phyloP scores from a whole-genome alignment of 2,888 invertebrate species.

The Drosophila lacicola region DNA sequence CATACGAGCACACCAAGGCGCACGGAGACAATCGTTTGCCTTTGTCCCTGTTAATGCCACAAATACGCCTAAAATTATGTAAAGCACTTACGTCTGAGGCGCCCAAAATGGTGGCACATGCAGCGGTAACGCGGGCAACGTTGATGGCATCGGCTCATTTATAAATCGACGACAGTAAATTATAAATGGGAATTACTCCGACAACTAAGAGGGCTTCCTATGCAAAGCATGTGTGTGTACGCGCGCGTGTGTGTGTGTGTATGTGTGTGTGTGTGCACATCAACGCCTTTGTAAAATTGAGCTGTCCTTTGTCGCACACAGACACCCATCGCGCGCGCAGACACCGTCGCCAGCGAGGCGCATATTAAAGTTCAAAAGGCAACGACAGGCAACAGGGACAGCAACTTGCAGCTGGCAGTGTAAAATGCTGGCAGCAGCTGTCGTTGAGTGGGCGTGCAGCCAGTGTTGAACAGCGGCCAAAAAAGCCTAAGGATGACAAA shows the following conservation, averaged over 20 bases:
- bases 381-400: conserved; percentile 27
- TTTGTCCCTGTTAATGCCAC: conserved; percentile 52
- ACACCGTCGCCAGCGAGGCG: not conserved
- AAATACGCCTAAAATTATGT: conserved; percentile 73
- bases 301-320: conserved; percentile 18
- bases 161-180: conserved; percentile 77
- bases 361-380: conserved; percentile 47
- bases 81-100: conserved; percentile 51
- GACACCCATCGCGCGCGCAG: not conserved
- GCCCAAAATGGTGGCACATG: conserved; percentile 13
- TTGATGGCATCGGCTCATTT: conserved; percentile 65
- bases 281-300: conserved; percentile 57
- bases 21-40: conserved; percentile 9
- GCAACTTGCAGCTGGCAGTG: conserved; percentile 47
- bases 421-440: conserved; percentile 44
- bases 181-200: conserved; percentile 74
- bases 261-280: conserved; percentile 26
- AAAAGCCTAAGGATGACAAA: conserved; percentile 65
- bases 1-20: not conserved
- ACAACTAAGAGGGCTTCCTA: conserved; percentile 30
- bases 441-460: conserved; percentile 51
- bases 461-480: conserved; percentile 56
- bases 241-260: not conserved
- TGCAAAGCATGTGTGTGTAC: conserved; percentile 28
- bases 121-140: conserved; percentile 16